Conservation (phyloP, 2,888 invertebrate genomes). For the Pycnomerus fuliginosus region DNA sequence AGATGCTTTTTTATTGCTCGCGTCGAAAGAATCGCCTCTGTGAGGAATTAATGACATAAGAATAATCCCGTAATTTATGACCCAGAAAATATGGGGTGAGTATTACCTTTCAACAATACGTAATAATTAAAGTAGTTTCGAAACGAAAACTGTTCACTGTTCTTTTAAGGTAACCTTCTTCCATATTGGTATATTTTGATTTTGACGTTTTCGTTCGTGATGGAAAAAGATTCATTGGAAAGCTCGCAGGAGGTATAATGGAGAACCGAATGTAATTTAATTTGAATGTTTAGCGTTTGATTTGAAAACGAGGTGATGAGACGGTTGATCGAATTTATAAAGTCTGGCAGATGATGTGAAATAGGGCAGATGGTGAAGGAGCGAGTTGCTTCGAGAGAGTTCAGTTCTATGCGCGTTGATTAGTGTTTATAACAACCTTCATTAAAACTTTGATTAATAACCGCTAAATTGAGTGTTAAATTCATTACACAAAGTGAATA, state of each 20-base stretch:
- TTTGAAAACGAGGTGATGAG: constrained; percentile 30
- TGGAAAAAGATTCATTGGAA: constrained; percentile 31
- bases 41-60: no score
- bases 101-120: no score
- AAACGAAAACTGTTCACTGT: no score
- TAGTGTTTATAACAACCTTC: constrained; percentile 51
- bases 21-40: no score
- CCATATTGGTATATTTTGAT: no score
- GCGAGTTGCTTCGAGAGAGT: constrained; percentile 19
- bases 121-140: no score
- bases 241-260: constrained; percentile 38
- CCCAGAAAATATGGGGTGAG: no score
- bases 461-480: constrained; percentile 57
- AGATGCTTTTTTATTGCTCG: constrained; percentile 33
- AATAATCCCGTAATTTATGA: no score
- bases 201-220: no score
- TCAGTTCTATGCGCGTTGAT: constrained; percentile 37
- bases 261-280: constrained; percentile 37
- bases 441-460: constrained; percentile 62
- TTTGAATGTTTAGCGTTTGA: constrained; percentile 39
- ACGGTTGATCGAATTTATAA: constrained; percentile 36
- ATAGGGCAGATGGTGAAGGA: constrained; percentile 39
- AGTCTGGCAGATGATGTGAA: constrained; percentile 35
- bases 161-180: no score
- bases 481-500: constrained; percentile 56